Conservation (phyloP, 2,888 invertebrate species). For the Halictus ligatus region DNA sequence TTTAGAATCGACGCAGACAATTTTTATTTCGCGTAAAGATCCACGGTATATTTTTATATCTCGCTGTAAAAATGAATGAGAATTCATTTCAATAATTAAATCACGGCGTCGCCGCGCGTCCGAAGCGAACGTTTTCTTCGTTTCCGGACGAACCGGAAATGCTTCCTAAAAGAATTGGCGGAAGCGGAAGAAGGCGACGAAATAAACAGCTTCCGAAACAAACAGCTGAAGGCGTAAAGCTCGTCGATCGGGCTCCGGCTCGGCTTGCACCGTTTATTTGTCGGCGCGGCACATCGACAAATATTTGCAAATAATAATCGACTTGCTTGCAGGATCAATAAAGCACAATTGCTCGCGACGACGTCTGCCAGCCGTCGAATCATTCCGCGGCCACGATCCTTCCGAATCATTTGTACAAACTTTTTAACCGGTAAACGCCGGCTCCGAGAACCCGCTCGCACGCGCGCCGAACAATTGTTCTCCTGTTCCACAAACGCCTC, state of each 20-base stretch:
- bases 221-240: conserved; percentile 43
- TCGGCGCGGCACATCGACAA: conserved; percentile 49
- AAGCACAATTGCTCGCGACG: conserved; percentile 45
- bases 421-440: conserved; percentile 35
- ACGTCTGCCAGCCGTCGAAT: conserved; percentile 25
- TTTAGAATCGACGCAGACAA: no score
- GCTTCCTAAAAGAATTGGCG: background rate
- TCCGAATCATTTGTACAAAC: conserved; percentile 47
- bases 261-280: conserved; percentile 43
- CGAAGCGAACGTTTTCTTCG: background rate
- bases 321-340: conserved; percentile 55
- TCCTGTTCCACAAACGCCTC: background rate
- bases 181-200: background rate
- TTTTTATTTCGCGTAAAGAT: no score
- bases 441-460: background rate
- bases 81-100: no score
- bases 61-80: no score
- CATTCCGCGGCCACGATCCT: background rate
- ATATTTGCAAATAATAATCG: conserved; percentile 62
- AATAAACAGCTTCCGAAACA: conserved; percentile 35
- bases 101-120: no score
- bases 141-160: no score
- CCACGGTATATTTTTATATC: no score
- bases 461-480: background rate
- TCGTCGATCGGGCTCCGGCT: conserved; percentile 20